Percentiles rank a stretch among this genome's conserved stretches.
Conservation (phyloP, 2,888 invertebrate species). For the Epinotia demarniana region DNA sequence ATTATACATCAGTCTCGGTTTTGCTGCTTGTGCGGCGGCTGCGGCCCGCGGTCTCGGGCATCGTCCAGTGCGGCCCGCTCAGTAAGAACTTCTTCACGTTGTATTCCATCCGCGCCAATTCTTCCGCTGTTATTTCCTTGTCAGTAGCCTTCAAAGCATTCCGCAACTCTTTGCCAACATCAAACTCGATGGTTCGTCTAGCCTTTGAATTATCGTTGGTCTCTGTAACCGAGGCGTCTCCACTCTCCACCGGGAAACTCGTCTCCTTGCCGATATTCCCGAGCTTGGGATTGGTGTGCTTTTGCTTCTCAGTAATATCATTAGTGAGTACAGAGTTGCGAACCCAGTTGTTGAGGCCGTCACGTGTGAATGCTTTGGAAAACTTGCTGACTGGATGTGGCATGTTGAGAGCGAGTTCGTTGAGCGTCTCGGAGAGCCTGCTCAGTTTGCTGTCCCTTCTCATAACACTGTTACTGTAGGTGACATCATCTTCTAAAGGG, state of each 20-base stretch:
- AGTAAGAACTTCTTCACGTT: conserved; percentile 90
- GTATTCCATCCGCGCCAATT: conserved; percentile 90
- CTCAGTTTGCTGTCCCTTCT: conserved; percentile 72
- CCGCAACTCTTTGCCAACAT: conserved; percentile 61
- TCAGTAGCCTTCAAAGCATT: conserved; percentile 68
- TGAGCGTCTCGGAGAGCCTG: conserved; percentile 74
- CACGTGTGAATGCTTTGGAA: conserved; percentile 68
- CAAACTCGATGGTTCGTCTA: conserved; percentile 57
- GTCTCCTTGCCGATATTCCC: conserved; percentile 71
- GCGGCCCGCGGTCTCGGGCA: conserved; percentile 62
- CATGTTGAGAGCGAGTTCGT: conserved; percentile 79
- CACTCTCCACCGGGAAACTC: conserved; percentile 76
- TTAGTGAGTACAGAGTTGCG: conserved; percentile 59
- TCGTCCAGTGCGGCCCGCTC: conserved; percentile 81
- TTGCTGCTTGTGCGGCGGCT: conserved; percentile 82
- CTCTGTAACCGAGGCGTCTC: conserved; percentile 72
- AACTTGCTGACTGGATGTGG: conserved; percentile 80
- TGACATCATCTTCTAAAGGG: conserved; percentile 74
- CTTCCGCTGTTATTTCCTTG: conserved; percentile 80
- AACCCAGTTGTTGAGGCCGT: conserved; percentile 66
- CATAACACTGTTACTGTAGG: conserved; percentile 63
- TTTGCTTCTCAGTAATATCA: conserved; percentile 57
- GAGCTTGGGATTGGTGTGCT: conserved; percentile 58
- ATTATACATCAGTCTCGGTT: conserved; percentile 84
- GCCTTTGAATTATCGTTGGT: conserved; percentile 66